Evolutionary conservation across 2,113 vertebrate genomes (phyloP), one percentile per base, ranked within the genome.

Genomic region (Apus apus): DNA sequence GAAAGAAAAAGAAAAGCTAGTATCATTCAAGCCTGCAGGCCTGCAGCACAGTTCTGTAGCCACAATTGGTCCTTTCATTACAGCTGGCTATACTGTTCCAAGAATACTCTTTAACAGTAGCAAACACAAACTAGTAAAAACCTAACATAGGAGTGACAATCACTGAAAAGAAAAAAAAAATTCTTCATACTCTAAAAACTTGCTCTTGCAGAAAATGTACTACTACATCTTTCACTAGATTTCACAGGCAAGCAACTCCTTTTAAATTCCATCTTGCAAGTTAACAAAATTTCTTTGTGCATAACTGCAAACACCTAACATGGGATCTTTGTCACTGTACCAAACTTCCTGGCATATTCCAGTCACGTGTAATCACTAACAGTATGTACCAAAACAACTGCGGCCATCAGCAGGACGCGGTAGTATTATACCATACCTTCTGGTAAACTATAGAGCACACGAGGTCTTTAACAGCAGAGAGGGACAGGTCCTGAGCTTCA

Each of bases 371-470:
- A 66, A 51, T 16, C 71, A 79, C 67, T 53, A 84, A 29, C 22
- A 88, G 29, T 16, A 29, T 46, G 15, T 57, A 64, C 96, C 60
- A 83, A 82, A 90, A 68, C 57, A 96, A 64, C 29, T 23, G 15
- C 1, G 38, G 82, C 68, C 65, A 80, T 21, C 45, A 81, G 56
- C 70, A 94, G 76, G 89, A 89, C 2, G 18, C 3, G 34, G 56
- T 4, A 76, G 90, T 5, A 25, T 66, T 38, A 79, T 70, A 98
- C 79, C 93, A 46, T 99, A 99, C 99, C 99, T 99, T 99, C 94
- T 99, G 99, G 98, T 99, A 99, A 97, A 99, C 99, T 97, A 99
- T 99, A 85, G 99, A 99, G 97, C 99, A 99, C 90, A 99, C 99
- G 36, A 99, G 98, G 96, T 99, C 99, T 96, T 99, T 99, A 89